A percentile compares a stretch with the other conserved stretches of the same genome.
Conservation (phyloP, 2,888 invertebrate genomes). For the Nomada hirtipes region DNA sequence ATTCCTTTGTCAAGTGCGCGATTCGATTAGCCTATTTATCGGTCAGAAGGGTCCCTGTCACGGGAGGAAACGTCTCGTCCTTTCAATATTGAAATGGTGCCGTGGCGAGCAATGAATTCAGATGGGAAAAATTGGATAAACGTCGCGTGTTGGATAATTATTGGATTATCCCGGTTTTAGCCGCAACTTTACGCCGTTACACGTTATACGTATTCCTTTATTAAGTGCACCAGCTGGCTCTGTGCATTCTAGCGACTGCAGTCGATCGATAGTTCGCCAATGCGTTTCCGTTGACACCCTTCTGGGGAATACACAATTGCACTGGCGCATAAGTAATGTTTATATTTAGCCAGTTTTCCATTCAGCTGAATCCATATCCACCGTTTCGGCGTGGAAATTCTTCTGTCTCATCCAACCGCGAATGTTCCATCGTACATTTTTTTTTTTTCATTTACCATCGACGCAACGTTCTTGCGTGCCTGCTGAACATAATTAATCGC, state of each 20-base stretch:
- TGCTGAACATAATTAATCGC: conserved; percentile 6
- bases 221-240: conserved; percentile 47
- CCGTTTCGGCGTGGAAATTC: background rate
- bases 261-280: conserved; percentile 59
- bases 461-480: background rate
- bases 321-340: conserved; percentile 39
- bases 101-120: conserved; percentile 5
- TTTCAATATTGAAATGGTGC: conserved; percentile 25
- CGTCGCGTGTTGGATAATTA: conserved; percentile 44
- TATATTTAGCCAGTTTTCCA: conserved; percentile 46
- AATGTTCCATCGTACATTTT: background rate
- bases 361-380: background rate
- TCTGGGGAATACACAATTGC: conserved; percentile 37
- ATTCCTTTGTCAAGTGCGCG: background rate
- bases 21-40: background rate
- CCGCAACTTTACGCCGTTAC: conserved; percentile 34
- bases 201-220: conserved; percentile 38
- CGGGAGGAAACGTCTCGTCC: background rate
- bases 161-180: conserved; percentile 54
- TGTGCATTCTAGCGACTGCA: conserved; percentile 61
- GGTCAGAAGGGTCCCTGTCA: background rate
- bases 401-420: background rate
- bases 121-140: conserved; percentile 28
- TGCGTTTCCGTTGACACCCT: conserved; percentile 67
- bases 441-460: background rate